Base-by-base conservation (phyloP, 1,140 invertebrate species). In the Plectrocnemia conspersa region DNA sequence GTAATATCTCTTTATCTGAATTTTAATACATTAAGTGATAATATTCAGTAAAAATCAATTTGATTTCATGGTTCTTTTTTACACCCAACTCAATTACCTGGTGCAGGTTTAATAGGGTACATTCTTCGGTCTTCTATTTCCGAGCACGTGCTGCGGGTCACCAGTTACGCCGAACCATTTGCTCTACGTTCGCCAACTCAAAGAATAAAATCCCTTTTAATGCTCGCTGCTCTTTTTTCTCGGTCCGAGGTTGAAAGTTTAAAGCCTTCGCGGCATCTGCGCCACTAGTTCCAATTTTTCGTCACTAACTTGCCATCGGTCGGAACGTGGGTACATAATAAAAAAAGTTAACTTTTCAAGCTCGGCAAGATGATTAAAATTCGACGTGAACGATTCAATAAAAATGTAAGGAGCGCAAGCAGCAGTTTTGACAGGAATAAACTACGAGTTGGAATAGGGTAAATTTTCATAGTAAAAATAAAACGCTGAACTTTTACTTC, bases 211-310 rank as follows among this genome's bases (percentile, higher is more conserved):
- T 47, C 44, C 50, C 50, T 22, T 42, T 42, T 52, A 58, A 58
- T 58, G 42, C 56, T 25, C 19, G 27, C 29, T 27, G 22, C 25
- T 21, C 23, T 45, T 56, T 56, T 55, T 52, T 49, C 29, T n/a
- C n/a, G 36, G 19, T n/a, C n/a, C 13, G 23, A 44, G 49, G 32
- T 50, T 19, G 16, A 52, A 59, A 59, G 57, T 59, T 59, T 54
- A 54, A 55, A 59, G 57, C 57, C 52, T 36, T 16, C 19, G n/a
- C 13, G 42, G 56, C 49, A 47, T 47, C 29, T 48, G 56, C 29
- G 56, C 25, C n/a, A 36, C 38, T 48, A 38, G 36, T n/a, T 19
- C 11, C 18, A 54, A 52, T 41, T 54, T 58, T 27, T 11, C 25
- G 4, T 18, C n/a, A 7, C 16, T 15, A 41, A 50, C 29, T 19